Evolutionary conservation across 2,888 invertebrate genomes (phyloP), one percentile per base, ranked within the genome.

Genomic region (Buathra laborator): DNA sequence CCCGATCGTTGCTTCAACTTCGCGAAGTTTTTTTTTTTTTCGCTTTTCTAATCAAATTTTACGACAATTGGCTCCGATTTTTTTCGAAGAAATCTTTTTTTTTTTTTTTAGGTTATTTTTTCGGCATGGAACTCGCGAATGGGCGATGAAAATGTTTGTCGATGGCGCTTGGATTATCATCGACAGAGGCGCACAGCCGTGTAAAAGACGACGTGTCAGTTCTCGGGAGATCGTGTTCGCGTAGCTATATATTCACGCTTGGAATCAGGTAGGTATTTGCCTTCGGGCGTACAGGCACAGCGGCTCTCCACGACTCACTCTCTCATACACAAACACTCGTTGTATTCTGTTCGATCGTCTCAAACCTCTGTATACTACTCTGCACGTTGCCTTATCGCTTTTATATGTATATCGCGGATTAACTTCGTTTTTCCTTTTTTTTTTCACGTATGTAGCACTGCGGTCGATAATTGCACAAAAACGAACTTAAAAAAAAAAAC

Each of bases 211-310:
- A 81, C 71, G 66, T 86, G 81, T 86, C 83, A 84, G 86, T 87
- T 37, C 86, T 82, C 71, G 76, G 82, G 44, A 77, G 46, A 51
- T 74, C 86, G 67, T 68, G 32, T 56, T 67, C 66, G n/a, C 77
- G 84, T 67, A 76, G 72, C 56, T 79, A 71, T 71, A 75, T 78
- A 78, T 74, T 66, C 24, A 62, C 71, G 85, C 74, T 86, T 53
- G 59, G 71, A 83, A 80, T 82, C 71, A 86, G 79, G 80, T 75
- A 85, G 86, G 86, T 87, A 86, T 87, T 87, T 84, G 83, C 85
- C 84, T 83, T 62, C 76, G 68, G 84, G 84, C 85, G 82, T 82
- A 29, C 75, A 76, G 64, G 37, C 37, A 37, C 51, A 64, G 46
- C 32, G 37, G 14, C 56, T 53, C 67, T 16, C 56, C 56, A 29